Evolutionary conservation across 2,797 vertebrate species (phyloP).

Genomic region (Rhadinocentrus ornatus): DNA sequence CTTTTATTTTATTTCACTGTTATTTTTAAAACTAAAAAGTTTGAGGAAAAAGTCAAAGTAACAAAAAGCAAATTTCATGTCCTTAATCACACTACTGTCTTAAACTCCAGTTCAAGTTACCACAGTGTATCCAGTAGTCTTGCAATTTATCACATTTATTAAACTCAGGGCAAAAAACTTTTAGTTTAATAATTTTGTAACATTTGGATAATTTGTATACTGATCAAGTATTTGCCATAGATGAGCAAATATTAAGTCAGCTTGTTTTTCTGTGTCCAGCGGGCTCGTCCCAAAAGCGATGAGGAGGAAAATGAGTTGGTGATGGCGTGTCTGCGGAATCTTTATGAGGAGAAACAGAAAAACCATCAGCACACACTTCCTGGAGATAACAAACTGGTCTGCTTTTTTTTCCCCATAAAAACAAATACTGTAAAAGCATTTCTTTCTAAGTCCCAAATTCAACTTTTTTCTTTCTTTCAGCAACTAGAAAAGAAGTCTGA

Average conservation of each 20-base stretch:
- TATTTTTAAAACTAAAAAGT: no score
- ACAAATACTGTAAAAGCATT: background rate
- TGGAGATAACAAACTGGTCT: constrained; percentile 86
- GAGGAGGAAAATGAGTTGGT: constrained; percentile 94
- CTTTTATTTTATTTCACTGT: no score
- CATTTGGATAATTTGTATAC: background rate
- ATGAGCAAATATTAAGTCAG: background rate
- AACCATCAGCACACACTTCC: constrained; percentile 85
- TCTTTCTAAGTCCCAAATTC: background rate
- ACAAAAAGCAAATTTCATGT: no score
- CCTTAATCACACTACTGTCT: no score
- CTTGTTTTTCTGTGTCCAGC: constrained; percentile 78
- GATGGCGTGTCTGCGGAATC: constrained; percentile 86
- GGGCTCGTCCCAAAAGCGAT: constrained; percentile 90
- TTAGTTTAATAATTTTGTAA: background rate
- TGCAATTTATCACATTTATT: background rate
- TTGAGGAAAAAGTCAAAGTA: no score
- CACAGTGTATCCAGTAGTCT: no score
- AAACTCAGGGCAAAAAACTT: background rate
- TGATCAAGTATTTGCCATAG: background rate
- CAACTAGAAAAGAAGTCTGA: no score
- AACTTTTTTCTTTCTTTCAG: no score
- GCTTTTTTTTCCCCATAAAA: background rate
- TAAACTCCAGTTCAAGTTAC: no score
- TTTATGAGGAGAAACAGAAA: constrained; percentile 94